phyloP scores from a whole-genome alignment of 37 sponge, comb jelly and placozoan species.

The Chondrilla cf. caribensis region DNA sequence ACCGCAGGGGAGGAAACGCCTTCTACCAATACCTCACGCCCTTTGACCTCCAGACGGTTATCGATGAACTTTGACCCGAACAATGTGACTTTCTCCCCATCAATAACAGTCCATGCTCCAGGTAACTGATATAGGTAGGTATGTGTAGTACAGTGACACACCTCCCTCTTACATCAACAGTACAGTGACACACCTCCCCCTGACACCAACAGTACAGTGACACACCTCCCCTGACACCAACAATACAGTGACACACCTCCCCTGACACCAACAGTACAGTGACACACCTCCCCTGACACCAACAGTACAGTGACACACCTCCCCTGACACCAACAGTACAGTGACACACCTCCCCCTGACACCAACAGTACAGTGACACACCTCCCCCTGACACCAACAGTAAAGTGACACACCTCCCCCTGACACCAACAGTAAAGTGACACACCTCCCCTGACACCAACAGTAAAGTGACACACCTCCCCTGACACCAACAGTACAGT shows the following conservation, averaged over 20 bases:
- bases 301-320: too few relatives aligned
- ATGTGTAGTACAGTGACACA: not conserved
- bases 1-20: constrained; percentile 69
- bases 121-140: constrained; percentile 47
- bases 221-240: not conserved
- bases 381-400: not conserved
- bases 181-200: not conserved
- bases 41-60: constrained; percentile 55
- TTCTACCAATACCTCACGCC: constrained; percentile 55
- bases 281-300: not conserved
- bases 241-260: too few relatives aligned
- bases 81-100: constrained; percentile 78
- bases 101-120: constrained; percentile 86
- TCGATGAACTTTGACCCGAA: constrained; percentile 77
- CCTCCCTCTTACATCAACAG: not conserved
- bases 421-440: not conserved
- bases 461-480: too few relatives aligned
- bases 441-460: not conserved
- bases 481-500: not conserved
- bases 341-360: not conserved
- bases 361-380: not conserved
- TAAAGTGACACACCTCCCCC: not conserved
- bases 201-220: not conserved
- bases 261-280: not conserved
- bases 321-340: not conserved